Base-by-base conservation (phyloP, 35 echinoderm and acorn worm species). In the Holothuria glaberrima region DNA sequence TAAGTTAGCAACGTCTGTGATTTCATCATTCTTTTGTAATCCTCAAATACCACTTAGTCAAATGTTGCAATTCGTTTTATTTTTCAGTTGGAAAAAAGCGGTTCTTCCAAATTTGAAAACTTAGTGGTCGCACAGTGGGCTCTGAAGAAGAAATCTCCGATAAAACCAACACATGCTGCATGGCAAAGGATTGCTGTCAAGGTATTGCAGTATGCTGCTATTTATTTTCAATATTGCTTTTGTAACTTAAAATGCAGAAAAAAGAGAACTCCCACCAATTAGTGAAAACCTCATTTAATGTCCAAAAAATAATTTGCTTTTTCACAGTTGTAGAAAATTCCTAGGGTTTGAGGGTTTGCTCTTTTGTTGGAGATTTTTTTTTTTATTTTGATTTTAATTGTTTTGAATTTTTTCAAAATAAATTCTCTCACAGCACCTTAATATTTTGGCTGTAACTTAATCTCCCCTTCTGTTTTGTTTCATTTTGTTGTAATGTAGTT, bases 131-230 rank as follows among this genome's bases (percentile, higher is more conserved):
- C 95, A 1, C 92, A 97, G 89, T 86, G 91, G 75, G 90, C 92
- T 27, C 72, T 97, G 28, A 94, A 92, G 90, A 94, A 91, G 86
- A 97, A 97, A 81, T 91, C 93, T 71, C 95, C 95, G 9, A 93
- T 97, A 63, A 92, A 89, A 62, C 95, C 95, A 63, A 89, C 89
- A 7, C 92, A 89, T 25, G 77, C 68, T 28, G 95, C 95, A 58
- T 97, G 95, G 95, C 92, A 97, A 70, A 91, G 90, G 63, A 91
- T 97, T 13, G 89, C 92, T 6, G 77, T 76, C 41, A 97, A 97
- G 92, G 95, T 97, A 80, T 4, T 5, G 5, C 36, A 41, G 36
- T 41, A 29, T 30, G 26, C 31, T 36, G 26, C 4, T 74, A 5
- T 29, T 74, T 3, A 36, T 36, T 74, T 24, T 41, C 7, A 4